phyloP scores from a whole-genome alignment of 2,797 vertebrate species.

The Channa striata region DNA sequence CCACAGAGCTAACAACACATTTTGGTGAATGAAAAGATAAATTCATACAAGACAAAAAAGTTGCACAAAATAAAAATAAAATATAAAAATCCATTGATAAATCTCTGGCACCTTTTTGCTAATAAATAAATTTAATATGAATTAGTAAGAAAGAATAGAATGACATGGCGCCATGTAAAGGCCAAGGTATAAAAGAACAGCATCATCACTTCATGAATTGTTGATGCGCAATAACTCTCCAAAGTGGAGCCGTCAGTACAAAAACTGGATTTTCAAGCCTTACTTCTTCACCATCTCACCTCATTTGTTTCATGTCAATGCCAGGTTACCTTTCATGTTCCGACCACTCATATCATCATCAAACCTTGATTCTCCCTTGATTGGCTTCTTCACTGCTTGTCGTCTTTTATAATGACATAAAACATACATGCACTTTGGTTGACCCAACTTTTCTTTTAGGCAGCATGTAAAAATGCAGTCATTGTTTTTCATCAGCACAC shows the following conservation, averaged over 20 bases:
- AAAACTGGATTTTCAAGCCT: slow-evolving; percentile 38
- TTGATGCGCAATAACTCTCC: background rate
- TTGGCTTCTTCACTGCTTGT: background rate
- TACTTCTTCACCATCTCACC: background rate
- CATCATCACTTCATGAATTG: slow-evolving; percentile 29
- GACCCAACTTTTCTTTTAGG: slow-evolving; percentile 46
- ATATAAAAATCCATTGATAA: slow-evolving; percentile 44
- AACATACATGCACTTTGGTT: slow-evolving; percentile 74
- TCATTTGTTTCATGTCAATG: slow-evolving; percentile 4
- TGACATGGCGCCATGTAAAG: slow-evolving; percentile 57
- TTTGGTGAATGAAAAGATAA: slow-evolving; percentile 13
- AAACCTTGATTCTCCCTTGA: background rate
- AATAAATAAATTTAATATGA: slow-evolving; percentile 37
- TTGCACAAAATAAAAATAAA: slow-evolving; percentile 47
- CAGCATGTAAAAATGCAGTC: slow-evolving; percentile 49
- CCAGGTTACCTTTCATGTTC: slow-evolving; percentile 10
- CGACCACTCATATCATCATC: background rate
- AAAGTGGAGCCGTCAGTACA: slow-evolving; percentile 17
- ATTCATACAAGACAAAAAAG: slow-evolving; percentile 20
- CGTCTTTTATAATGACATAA: slow-evolving; percentile 33
- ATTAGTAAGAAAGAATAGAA: slow-evolving; percentile 46
- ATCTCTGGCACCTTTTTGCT: slow-evolving; percentile 53
- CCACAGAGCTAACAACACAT: background rate
- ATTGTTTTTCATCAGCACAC: slow-evolving; percentile 9
- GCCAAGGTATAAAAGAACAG: slow-evolving; percentile 66